Evolutionary conservation across 2,113 vertebrate species (phyloP).

Genomic region (Nyctereutes procyonoides): DNA sequence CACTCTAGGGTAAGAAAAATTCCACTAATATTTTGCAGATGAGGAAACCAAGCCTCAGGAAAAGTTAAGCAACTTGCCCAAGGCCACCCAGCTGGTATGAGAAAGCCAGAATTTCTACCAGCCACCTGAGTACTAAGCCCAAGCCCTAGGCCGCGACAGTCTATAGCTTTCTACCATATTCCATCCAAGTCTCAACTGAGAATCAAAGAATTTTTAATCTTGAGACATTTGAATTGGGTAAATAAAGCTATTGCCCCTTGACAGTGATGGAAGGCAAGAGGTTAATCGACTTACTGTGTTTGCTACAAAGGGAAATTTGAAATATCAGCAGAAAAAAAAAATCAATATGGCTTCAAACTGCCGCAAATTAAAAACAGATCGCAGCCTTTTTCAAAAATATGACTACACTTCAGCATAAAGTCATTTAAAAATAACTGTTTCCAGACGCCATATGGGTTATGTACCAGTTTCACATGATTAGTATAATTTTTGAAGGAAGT

Average conservation of each 20-base stretch:
- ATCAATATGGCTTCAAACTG: constrained; percentile 75
- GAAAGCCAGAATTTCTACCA: not conserved
- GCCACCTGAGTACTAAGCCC: not conserved
- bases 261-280: constrained; percentile 66
- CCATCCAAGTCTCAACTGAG: not conserved
- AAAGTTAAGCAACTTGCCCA: not conserved
- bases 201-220: constrained; percentile 47
- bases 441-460: constrained; percentile 73
- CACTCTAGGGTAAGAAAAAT: not conserved
- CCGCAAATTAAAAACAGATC: constrained; percentile 81
- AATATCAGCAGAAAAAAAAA: constrained; percentile 74
- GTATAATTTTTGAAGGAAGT: constrained; percentile 76
- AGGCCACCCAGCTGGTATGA: constrained; percentile 49
- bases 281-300: constrained; percentile 68
- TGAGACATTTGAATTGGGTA: constrained; percentile 46
- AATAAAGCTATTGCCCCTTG: constrained; percentile 63
- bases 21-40: constrained; percentile 7
- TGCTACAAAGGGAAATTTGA: constrained; percentile 72
- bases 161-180: not conserved
- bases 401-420: constrained; percentile 77
- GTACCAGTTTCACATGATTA: constrained; percentile 75
- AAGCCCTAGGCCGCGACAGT: not conserved
- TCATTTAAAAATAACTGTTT: constrained; percentile 80
- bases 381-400: constrained; percentile 67
- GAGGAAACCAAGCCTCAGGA: constrained; percentile 21